These are phyloP conservation scores for Aplysia californica DNA, from an alignment of 1,140 invertebrate species.

Conservation along the genomic window DNA sequence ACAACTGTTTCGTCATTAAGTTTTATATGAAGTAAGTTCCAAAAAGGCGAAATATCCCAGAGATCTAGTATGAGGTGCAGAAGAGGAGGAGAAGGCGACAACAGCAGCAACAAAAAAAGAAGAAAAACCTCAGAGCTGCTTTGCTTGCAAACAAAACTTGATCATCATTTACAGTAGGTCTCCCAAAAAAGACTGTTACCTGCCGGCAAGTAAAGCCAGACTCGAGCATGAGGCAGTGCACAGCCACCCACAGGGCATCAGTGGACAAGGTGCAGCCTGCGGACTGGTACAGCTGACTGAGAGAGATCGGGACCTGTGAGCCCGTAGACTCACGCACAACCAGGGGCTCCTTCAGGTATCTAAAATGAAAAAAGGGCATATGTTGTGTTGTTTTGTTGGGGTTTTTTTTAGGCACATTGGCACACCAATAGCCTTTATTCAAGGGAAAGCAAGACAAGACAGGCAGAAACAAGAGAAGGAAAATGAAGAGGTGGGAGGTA, in stretches of 20 bases:
- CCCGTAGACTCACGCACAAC: constrained; percentile 42
- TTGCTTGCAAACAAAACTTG: too few species aligned
- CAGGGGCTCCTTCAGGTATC: constrained; percentile 47
- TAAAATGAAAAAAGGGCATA: constrained; percentile 23
- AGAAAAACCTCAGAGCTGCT: too few species aligned
- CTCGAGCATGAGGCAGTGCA: constrained; percentile 53
- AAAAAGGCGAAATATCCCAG: too few species aligned
- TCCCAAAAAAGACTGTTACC: too few species aligned
- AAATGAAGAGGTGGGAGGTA: constrained; percentile 4
- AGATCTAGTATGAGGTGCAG: too few species aligned
- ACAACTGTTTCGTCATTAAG: too few species aligned
- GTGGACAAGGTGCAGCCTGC: constrained; percentile 4
- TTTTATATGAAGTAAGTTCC: too few species aligned
- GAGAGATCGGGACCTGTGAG: constrained; percentile 30
- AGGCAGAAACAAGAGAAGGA: not conserved
- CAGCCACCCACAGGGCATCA: constrained; percentile 43
- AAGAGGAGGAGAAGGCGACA: too few species aligned
- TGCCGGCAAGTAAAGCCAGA: constrained; percentile 39
- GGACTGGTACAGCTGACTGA: constrained; percentile 35
- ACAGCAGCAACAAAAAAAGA: too few species aligned
- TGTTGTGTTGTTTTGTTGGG: too few species aligned
- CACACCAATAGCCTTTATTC: not conserved
- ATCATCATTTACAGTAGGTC: too few species aligned
- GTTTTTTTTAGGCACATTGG: too few species aligned
- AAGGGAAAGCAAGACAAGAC: not conserved